Base-by-base conservation (phyloP, 2,113 vertebrate genomes). In the Corythornis cristatus region DNA sequence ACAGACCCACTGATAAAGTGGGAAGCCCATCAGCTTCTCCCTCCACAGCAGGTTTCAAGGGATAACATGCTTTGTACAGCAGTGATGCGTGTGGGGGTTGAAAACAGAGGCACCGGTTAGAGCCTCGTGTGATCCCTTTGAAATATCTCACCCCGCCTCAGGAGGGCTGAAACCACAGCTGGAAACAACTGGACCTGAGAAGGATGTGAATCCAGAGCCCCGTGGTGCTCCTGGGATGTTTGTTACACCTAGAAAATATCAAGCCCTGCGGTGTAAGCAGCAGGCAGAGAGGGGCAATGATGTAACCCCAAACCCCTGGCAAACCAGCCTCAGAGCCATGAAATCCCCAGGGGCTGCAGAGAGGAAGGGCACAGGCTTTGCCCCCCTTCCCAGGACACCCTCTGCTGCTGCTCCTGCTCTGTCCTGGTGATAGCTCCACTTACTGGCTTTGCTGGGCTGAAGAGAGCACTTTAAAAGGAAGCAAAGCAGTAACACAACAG, bases 401-500 rank as follows among this genome's bases (percentile, higher is more conserved):
- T 11, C n/a, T 1, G 3, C 40, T 31, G 68, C 70, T 11, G 40
- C 82, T 92, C 18, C 68, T 2, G 26, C 17, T n/a, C 78, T 9
- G 0, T 18, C 79, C 89, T 0, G 81, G 48, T 78, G 91, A 72
- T 82, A 91, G 90, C 85, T 80, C 67, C 0, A 1, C 62, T 65
- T 1, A 8, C 0, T 61, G 82, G 45, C 75, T 93, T 37, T 29
- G 51, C 83, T 65, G 92, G 75, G 48, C 86, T 71, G 56, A 12
- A 11, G 40, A 88, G 68, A 95, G 93, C 53, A 1, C 96, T 96
- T 93, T 92, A 96, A 96, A 96, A 96, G 90, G 95, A 96, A 95
- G 92, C 90, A 75, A 20, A 92, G 86, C 92, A 83, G 81, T 8
- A 74, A 43, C 81, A 57, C 4, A 17, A 65, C 80, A 2, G 61